Base-by-base conservation (phyloP, 2,797 vertebrate genomes). In the Myioborus melanocephalus region DNA sequence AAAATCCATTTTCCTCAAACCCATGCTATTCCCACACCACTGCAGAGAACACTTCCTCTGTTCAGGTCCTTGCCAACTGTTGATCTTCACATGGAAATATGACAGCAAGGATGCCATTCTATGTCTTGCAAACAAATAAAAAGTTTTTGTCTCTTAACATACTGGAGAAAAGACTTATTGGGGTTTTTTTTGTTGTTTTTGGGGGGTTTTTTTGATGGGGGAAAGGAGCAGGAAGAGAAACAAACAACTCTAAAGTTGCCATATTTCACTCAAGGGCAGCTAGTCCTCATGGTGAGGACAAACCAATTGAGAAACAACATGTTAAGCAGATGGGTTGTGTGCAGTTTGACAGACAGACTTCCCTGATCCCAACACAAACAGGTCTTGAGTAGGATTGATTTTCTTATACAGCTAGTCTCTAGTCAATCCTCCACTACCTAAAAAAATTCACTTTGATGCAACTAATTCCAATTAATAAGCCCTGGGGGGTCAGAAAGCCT, bases 21-120 rank as follows among this genome's bases (percentile, higher is more conserved):
- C 50, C 0, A 0, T 13, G 9, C 55, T 71, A 14, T 20, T 81
- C 52, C 70, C 73, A 34, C 17, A 85, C 2, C 53, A 47, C 27
- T 57, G 46, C 46, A 68, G 12, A 78, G 37, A 68, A 46, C 49
- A 44, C 10, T 13, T 13, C 14, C 14, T 61, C 68, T 23, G 23
- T 57, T 72, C 53, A 21, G 39, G 46, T 24, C 53, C 57, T 34
- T 24, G 21, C 34, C 23, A 73, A 77, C 41, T 56, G 7, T 1
- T 76, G 63, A 63, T 30, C 34, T 66, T 71, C 59, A 49, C 1
- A 6, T 1, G 4, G 26, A 79, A 86, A 63, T 30, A 12, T 27
- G n/a, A 65, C 4, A 2, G 63, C 46, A 64, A 93, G 27, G 52
- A 77, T 68, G 17, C 28, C 30, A 55, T 30, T 35, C 32, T 5